phyloP scores from a whole-genome alignment of 2,888 invertebrate genomes.

The Eumacrocentrus americanus region DNA sequence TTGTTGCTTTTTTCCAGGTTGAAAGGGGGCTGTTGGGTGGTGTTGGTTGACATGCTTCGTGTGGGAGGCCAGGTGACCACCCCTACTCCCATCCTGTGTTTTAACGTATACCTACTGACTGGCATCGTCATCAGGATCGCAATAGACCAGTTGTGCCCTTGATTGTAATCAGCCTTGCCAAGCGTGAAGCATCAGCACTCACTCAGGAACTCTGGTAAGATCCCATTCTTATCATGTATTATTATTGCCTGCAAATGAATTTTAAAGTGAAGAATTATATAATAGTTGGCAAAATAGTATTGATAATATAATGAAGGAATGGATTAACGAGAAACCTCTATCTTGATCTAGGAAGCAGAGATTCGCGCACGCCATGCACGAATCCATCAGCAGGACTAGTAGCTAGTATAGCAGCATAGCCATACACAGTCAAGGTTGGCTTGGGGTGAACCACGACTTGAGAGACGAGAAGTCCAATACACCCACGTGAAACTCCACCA shows the following conservation, averaged over 20 bases:
- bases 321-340: constrained; percentile 12
- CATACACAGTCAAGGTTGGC: constrained; percentile 49
- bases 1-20: constrained; percentile 1
- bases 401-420: background rate
- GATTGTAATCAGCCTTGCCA: constrained; percentile 16
- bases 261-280: no score
- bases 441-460: constrained; percentile 21
- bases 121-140: background rate
- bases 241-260: no score
- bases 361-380: constrained; percentile 46
- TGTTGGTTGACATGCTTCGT: no score
- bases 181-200: constrained; percentile 15
- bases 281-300: background rate
- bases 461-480: constrained; percentile 1
- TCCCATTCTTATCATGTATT: no score
- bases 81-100: constrained; percentile 10
- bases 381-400: constrained; percentile 47
- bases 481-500: constrained; percentile 17
- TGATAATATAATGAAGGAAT: background rate
- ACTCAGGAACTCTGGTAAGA: no score
- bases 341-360: constrained; percentile 23
- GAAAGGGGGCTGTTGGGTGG: background rate
- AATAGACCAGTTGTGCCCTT: constrained; percentile 19
- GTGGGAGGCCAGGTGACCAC: constrained; percentile 20
- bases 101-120: background rate